A percentile compares a stretch with the other conserved stretches of the same genome.
Evolutionary conservation across 2,797 vertebrate genomes (phyloP).

Genomic region (Thaleichthys pacificus): DNA sequence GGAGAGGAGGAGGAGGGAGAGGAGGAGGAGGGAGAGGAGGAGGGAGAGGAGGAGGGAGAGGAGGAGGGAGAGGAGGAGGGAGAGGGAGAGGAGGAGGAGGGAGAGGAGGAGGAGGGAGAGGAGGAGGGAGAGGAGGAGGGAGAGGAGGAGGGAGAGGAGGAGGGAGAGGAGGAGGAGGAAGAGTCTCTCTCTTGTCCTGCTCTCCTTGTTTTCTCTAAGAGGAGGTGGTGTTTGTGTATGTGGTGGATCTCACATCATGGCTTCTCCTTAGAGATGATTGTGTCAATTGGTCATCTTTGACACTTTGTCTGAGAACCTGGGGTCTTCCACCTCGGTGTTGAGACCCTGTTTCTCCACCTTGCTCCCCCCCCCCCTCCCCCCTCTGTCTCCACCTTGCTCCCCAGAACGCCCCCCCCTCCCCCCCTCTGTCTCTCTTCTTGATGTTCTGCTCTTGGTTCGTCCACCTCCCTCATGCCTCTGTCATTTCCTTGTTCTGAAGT

Average conservation of each 20-base stretch:
- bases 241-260: slow-evolving; percentile 49
- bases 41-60: neutral
- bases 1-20: no score
- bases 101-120: no score
- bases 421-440: slow-evolving; percentile 54
- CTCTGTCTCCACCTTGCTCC: neutral
- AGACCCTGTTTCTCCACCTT: slow-evolving; percentile 1
- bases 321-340: slow-evolving; percentile 21
- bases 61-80: neutral
- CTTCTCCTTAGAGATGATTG: slow-evolving; percentile 54
- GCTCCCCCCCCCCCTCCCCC: neutral
- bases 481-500: no score
- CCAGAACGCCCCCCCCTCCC: neutral
- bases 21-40: neutral
- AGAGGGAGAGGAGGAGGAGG: no score
- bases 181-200: slow-evolving; percentile 14
- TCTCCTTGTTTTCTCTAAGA: slow-evolving; percentile 24
- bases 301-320: slow-evolving; percentile 36
- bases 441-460: slow-evolving; percentile 70
- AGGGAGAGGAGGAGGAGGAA: no score
- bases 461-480: neutral
- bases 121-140: neutral
- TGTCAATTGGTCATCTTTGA: slow-evolving; percentile 64
- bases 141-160: no score
- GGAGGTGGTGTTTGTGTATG: slow-evolving; percentile 37